Conservation (phyloP, 2,888 invertebrate species). For the Isotomurus palustris region DNA sequence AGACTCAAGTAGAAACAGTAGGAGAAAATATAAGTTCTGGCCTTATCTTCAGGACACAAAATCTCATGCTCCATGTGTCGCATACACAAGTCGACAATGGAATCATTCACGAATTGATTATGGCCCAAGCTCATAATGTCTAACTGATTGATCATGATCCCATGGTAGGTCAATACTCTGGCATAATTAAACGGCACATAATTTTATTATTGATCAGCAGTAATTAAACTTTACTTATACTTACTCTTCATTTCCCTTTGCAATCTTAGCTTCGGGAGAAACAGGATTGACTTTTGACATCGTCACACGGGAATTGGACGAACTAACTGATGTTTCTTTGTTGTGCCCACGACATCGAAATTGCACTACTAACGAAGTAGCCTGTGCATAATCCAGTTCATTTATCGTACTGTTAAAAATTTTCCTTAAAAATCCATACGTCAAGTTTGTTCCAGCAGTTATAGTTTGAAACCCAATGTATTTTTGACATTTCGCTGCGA, state of each 20-base stretch:
- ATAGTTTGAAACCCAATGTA: slow-evolving; percentile 74
- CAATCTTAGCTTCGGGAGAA: no score
- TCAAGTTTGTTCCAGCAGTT: slow-evolving; percentile 62
- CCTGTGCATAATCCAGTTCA: slow-evolving; percentile 61
- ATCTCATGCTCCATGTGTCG: slow-evolving; percentile 55
- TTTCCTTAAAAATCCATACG: slow-evolving; percentile 59
- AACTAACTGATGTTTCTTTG: no score
- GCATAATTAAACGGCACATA: no score
- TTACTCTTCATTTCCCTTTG: slow-evolving; percentile 58
- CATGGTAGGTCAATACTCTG: slow-evolving; percentile 53
- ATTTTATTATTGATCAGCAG: no score
- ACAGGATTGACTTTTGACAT: no score
- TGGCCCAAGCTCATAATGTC: slow-evolving; percentile 86
- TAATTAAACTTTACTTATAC: not conserved
- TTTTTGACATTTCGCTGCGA: slow-evolving; percentile 63
- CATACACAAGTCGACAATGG: slow-evolving; percentile 95
- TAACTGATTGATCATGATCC: slow-evolving; percentile 61
- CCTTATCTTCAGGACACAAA: slow-evolving; percentile 64
- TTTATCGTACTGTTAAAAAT: slow-evolving; percentile 60
- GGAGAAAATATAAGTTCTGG: slow-evolving; percentile 88
- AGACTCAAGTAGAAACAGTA: slow-evolving; percentile 93
- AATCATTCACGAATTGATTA: slow-evolving; percentile 94
- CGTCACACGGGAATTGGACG: no score
- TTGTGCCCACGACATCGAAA: no score
- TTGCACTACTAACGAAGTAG: no score